Conservation (phyloP, 2,113 vertebrate genomes). For the Fukomys damarensis region DNA sequence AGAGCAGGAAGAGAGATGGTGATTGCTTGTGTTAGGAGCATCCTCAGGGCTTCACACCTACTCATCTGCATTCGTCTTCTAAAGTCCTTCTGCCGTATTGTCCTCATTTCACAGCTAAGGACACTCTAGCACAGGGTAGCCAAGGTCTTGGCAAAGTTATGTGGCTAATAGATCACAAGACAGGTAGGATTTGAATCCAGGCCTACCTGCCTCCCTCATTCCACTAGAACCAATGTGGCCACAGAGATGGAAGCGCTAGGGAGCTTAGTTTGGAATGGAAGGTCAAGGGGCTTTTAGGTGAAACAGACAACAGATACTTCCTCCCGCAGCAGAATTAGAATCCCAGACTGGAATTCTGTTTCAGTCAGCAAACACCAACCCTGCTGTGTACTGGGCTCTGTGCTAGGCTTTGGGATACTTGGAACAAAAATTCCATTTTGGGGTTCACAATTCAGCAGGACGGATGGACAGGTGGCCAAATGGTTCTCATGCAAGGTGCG, state of each 20-base stretch:
- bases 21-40: neutral
- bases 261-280: neutral
- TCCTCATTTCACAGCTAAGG: neutral
- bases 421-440: neutral
- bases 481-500: accelerated
- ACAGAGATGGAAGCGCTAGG: neutral
- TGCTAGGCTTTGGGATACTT: too few species aligned
- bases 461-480: neutral
- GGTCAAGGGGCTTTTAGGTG: neutral
- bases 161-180: neutral
- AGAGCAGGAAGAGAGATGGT: neutral
- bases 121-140: neutral
- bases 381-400: neutral
- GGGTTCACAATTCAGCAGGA: neutral
- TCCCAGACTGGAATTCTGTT: neutral
- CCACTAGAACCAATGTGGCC: neutral
- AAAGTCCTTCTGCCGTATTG: neutral
- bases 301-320: neutral
- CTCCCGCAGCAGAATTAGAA: neutral
- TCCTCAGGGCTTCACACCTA: neutral
- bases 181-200: neutral
- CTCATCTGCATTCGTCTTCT: neutral
- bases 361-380: neutral
- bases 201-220: neutral
- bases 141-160: neutral